These are phyloP conservation scores for Lethocerus indicus DNA, from an alignment of 1,140 invertebrate genomes.

Conservation along the genomic window DNA sequence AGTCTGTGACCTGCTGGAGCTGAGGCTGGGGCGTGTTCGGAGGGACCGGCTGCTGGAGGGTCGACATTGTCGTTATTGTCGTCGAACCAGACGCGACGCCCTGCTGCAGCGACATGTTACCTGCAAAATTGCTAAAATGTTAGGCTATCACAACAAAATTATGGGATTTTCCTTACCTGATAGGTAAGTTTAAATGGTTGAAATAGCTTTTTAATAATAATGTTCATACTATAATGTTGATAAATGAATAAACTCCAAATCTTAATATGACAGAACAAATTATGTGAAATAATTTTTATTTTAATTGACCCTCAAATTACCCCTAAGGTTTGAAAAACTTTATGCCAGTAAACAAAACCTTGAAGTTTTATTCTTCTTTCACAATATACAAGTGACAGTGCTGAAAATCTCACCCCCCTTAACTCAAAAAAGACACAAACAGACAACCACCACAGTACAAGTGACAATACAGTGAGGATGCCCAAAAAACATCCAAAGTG, in stretches of 20 bases:
- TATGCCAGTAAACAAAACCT: too few species aligned
- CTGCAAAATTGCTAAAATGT: not conserved
- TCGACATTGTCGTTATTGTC: not conserved
- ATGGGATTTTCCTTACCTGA: not conserved
- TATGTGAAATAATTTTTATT: not conserved
- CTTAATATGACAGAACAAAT: not conserved
- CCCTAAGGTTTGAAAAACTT: too few species aligned
- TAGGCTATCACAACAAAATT: too few species aligned
- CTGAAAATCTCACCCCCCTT: too few species aligned
- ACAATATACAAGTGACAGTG: not conserved
- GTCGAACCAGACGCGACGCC: not conserved
- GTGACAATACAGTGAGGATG: too few species aligned
- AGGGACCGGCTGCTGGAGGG: not conserved
- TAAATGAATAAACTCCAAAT: not conserved
- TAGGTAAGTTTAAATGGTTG: not conserved
- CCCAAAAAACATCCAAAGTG: too few species aligned
- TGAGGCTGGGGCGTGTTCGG: not conserved
- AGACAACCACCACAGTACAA: too few species aligned
- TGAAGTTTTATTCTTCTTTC: not conserved
- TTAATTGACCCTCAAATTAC: not conserved
- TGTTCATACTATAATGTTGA: not conserved
- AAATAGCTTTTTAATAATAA: not conserved
- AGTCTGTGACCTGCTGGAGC: slow-evolving; percentile 1
- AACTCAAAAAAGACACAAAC: too few species aligned
- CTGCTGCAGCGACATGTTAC: not conserved